Base-by-base conservation (phyloP, 2,888 invertebrate genomes). In the Oegoconia quadripuncta region DNA sequence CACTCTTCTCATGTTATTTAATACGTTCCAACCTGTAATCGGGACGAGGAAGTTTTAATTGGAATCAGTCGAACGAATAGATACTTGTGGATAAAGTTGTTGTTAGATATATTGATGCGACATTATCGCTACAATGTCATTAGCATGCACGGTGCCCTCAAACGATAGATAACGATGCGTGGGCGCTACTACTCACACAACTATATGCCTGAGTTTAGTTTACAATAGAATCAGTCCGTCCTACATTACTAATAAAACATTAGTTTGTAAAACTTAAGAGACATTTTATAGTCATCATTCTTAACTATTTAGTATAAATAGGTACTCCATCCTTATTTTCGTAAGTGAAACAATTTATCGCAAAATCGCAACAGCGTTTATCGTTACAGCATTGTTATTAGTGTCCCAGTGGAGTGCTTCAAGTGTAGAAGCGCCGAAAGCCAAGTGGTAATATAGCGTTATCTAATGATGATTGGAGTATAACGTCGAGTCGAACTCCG, bases 401-500 rank as follows among this genome's bases (percentile, higher is more conserved):
- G 62, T 62, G 64, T 65, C 55, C 50, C 42, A 56, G 60, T 66
- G 59, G 53, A 79, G 74, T 74, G 67, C 47, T 68, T 71, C 50
- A 52, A 77, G 73, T 70, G 68, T 61, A 42, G 60, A 64, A 65
- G 70, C 67, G 65, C 63, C 50, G 59, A 55, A 52, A 40, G 64
- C 57, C 55, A 55, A 63, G 66, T 65, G 63, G 57, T 74, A 79
- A 83, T 83, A 82, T 69, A 59, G 64, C 64, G 71, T 78, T 86
- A 84, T 82, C 82, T 74, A 74, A 75, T 72, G 74, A 70, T 79
- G 81, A 81, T 84, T 80, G 74, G 66, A 67, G 74, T 77, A 70
- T 75, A 77, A 75, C 76, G 74, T 64, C 47, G 62, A 64, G 53
- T 64, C 55, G 68, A 64, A 54, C 47, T 50, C 45, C 64, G 58